Percentiles rank a stretch among this genome's conserved stretches.
phyloP scores from a whole-genome alignment of 2,797 vertebrate genomes.

The Urophycis tenuis region DNA sequence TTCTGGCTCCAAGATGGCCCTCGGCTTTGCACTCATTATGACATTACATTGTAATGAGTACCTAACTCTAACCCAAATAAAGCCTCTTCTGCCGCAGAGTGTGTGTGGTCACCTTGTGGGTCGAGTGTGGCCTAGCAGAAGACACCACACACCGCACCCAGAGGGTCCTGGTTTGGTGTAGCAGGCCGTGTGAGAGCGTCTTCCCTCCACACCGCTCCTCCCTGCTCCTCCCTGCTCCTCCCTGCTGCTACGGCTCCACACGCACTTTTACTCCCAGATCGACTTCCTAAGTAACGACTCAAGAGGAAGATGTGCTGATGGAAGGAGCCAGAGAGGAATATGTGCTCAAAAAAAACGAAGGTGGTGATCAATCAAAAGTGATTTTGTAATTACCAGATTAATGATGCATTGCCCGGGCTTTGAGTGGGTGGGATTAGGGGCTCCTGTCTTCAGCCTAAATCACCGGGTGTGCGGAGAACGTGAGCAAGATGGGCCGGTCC shows the following conservation, averaged over 20 bases:
- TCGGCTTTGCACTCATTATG: too few species aligned
- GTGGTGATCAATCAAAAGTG: conserved; percentile 34
- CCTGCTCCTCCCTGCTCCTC: too few species aligned
- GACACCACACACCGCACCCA: neutral
- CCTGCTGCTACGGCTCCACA: neutral
- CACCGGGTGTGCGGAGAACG: neutral
- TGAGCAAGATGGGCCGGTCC: neutral
- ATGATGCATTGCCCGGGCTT: conserved; percentile 20
- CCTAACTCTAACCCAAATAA: too few species aligned
- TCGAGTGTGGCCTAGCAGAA: neutral
- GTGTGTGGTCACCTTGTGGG: neutral
- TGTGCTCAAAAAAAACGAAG: conserved; percentile 28
- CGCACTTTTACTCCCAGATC: neutral
- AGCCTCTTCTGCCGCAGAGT: too few species aligned
- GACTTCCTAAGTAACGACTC: conserved; percentile 37
- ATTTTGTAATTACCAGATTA: conserved; percentile 39
- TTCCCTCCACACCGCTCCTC: neutral
- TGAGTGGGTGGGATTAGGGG: neutral
- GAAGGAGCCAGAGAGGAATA: conserved; percentile 26
- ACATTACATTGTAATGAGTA: too few species aligned
- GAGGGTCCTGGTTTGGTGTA: neutral
- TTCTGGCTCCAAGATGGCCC: too few species aligned
- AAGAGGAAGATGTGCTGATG: conserved; percentile 20
- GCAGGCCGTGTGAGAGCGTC: neutral
- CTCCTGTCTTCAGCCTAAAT: neutral